Percentiles rank a stretch among this genome's conserved stretches.
phyloP scores from a whole-genome alignment of 1,140 invertebrate species.

The Drosophila chauvacae region DNA sequence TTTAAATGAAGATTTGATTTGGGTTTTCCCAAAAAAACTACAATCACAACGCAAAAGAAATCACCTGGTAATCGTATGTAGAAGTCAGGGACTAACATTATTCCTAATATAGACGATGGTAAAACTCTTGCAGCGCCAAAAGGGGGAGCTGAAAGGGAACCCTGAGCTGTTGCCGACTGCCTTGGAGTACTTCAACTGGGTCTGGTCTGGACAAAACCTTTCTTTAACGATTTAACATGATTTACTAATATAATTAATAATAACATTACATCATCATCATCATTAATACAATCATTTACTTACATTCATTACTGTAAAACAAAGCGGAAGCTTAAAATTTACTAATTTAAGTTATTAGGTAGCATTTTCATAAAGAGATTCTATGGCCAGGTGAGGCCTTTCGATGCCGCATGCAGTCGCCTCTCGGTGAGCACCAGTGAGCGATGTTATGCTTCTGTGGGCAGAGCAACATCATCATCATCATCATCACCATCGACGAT shows the following conservation, averaged over 20 bases:
- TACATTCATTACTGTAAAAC: neutral
- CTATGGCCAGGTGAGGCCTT: neutral
- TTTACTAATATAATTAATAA: no score
- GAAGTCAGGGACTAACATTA: neutral
- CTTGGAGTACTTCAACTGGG: constrained; percentile 56
- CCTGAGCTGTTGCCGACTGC: neutral
- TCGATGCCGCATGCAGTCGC: constrained; percentile 1
- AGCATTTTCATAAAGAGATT: neutral
- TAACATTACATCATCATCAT: no score
- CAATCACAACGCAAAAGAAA: constrained; percentile 74
- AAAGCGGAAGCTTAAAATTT: neutral
- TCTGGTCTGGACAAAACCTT: constrained; percentile 64
- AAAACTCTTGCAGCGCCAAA: constrained; percentile 33
- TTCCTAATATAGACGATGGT: neutral
- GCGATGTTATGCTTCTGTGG: constrained; percentile 37
- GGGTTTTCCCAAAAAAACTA: constrained; percentile 45
- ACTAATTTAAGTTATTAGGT: neutral
- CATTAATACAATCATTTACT: neutral
- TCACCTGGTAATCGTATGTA: constrained; percentile 79
- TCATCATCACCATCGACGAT: constrained; percentile 12
- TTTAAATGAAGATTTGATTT: neutral
- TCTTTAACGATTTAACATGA: constrained; percentile 49
- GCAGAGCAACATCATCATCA: constrained; percentile 13
- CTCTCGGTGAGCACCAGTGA: neutral
- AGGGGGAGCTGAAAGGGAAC: constrained; percentile 18